Percentiles rank a stretch among this genome's conserved stretches.
phyloP scores from a whole-genome alignment of 2,113 vertebrate species.

The Boleophthalmus pectinirostris region DNA sequence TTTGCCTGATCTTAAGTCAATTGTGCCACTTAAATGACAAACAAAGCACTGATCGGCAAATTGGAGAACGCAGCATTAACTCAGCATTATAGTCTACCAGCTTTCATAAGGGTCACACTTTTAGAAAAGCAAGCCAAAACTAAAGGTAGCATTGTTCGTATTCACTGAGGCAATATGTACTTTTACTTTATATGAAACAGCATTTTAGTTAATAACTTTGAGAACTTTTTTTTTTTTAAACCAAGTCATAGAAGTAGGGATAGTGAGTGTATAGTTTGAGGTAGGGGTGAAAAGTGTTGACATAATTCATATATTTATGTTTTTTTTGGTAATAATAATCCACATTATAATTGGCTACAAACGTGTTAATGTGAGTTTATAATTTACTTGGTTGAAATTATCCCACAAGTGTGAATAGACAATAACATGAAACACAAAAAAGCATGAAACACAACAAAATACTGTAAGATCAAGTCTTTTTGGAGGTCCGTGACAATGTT shows the following conservation, averaged over 20 bases:
- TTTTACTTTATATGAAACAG: neutral
- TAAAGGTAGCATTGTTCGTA: neutral
- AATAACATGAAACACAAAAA: too few species aligned
- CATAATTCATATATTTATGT: too few species aligned
- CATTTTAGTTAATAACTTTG: neutral
- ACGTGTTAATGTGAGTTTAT: too few species aligned
- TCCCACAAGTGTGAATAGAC: too few species aligned
- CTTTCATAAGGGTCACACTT: constrained; percentile 9
- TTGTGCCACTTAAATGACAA: constrained; percentile 55
- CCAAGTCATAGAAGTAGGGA: neutral
- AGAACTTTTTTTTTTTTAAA: neutral
- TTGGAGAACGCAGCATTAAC: constrained; percentile 45
- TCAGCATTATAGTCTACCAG: constrained; percentile 27
- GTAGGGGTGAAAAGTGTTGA: too few species aligned
- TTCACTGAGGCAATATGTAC: neutral
- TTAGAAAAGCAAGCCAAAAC: neutral
- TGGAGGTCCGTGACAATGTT: too few species aligned
- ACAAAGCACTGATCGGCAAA: constrained; percentile 40
- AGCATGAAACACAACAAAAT: too few species aligned
- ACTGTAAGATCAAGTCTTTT: too few species aligned
- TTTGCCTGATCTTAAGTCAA: constrained; percentile 62
- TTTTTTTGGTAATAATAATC: too few species aligned
- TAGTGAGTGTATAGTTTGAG: too few species aligned
- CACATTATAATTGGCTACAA: too few species aligned
- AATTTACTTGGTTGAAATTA: too few species aligned